These are phyloP conservation scores for Desoria tigrina DNA, from an alignment of 2,888 invertebrate genomes.

Conservation along the genomic window DNA sequence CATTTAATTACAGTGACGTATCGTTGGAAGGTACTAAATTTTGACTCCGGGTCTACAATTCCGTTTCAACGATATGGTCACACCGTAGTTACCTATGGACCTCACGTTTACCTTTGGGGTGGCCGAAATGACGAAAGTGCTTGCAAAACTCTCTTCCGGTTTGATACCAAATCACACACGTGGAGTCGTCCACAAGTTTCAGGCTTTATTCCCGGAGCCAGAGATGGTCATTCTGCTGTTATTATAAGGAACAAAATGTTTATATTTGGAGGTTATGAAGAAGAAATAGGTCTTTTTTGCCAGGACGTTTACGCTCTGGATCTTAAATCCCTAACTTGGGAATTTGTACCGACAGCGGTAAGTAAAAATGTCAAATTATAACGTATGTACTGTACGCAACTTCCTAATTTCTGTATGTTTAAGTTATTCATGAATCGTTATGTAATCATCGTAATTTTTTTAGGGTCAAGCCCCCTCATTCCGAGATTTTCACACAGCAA, in stretches of 20 bases:
- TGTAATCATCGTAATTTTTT: too few species aligned
- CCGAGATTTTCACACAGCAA: conserved; percentile 86
- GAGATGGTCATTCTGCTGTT: conserved; percentile 91
- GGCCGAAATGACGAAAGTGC: conserved; percentile 80
- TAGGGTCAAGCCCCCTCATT: conserved; percentile 70
- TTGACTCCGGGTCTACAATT: conserved; percentile 57
- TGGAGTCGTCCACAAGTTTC: conserved; percentile 69
- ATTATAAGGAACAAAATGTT: conserved; percentile 58
- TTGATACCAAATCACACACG: conserved; percentile 62
- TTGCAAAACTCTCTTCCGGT: conserved; percentile 78
- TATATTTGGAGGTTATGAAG: conserved; percentile 68
- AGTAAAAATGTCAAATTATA: conserved; percentile 16
- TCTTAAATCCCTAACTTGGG: conserved; percentile 73
- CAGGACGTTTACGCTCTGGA: conserved; percentile 75
- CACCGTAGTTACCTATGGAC: conserved; percentile 77
- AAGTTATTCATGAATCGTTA: too few species aligned
- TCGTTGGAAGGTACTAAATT: conserved; percentile 60
- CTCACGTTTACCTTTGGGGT: conserved; percentile 85
- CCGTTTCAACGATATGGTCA: conserved; percentile 90
- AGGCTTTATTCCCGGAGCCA: conserved; percentile 74
- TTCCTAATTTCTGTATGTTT: background rate
- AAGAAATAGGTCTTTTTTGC: conserved; percentile 76
- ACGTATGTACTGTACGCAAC: background rate
- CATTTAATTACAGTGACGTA: conserved; percentile 59
- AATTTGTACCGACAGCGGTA: conserved; percentile 56